phyloP scores from a whole-genome alignment of 1,140 invertebrate species.

The Dendroctonus valens region DNA sequence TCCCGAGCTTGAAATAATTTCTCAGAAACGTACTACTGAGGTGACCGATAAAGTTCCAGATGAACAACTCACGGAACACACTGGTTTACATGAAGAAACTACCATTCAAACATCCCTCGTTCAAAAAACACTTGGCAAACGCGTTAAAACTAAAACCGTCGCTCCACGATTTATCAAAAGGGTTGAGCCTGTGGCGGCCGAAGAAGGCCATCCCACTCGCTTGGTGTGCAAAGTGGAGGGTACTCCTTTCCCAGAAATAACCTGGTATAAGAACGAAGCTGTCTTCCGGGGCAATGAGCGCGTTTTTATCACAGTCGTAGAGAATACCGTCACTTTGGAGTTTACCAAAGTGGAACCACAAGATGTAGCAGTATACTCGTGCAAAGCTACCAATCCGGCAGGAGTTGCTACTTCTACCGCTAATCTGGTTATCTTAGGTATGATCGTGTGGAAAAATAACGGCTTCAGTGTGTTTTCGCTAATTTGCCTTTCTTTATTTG shows the following conservation, averaged over 20 bases:
- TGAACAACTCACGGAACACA: constrained; percentile 53
- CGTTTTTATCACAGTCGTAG: constrained; percentile 59
- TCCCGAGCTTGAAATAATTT: constrained; percentile 56
- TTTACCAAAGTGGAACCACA: constrained; percentile 63
- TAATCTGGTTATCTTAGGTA: constrained; percentile 70
- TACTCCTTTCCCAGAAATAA: constrained; percentile 66
- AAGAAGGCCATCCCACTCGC: constrained; percentile 60
- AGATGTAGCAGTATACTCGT: constrained; percentile 78
- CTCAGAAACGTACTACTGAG: constrained; percentile 48
- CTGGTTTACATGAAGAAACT: constrained; percentile 47
- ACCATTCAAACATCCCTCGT: constrained; percentile 48
- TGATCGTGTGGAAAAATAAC: constrained; percentile 29
- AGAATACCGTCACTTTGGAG: constrained; percentile 65
- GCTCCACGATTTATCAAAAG: constrained; percentile 71
- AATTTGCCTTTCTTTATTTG: background rate
- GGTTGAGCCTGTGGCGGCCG: constrained; percentile 64
- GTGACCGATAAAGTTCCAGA: constrained; percentile 53
- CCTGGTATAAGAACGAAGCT: constrained; percentile 75
- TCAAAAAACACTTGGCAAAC: constrained; percentile 56
- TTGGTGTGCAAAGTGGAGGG: constrained; percentile 70
- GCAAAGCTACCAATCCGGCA: constrained; percentile 71
- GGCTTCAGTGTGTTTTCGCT: background rate
- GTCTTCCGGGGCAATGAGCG: constrained; percentile 64
- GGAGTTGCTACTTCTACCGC: constrained; percentile 78
- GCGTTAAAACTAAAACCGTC: constrained; percentile 53